phyloP scores from a whole-genome alignment of 2,888 invertebrate species.

The Junonia oenone region DNA sequence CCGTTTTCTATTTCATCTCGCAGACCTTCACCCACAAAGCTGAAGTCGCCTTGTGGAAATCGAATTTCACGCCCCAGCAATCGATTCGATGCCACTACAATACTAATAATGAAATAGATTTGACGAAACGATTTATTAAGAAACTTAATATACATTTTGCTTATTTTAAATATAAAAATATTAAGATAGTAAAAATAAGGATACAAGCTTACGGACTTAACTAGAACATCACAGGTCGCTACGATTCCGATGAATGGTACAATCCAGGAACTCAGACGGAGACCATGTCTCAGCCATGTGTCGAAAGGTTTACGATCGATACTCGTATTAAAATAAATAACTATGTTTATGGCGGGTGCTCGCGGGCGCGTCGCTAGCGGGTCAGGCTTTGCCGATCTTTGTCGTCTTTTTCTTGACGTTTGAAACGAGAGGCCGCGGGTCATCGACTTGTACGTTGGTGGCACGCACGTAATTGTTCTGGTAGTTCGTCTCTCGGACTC shows the following conservation, averaged over 20 bases:
- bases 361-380: slow-evolving; percentile 27
- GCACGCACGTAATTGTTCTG: slow-evolving; percentile 57
- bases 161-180: slow-evolving; percentile 69
- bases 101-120: slow-evolving; percentile 59
- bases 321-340: slow-evolving; percentile 55
- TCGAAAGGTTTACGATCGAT: slow-evolving; percentile 13
- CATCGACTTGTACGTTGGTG: slow-evolving; percentile 54
- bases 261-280: slow-evolving; percentile 15
- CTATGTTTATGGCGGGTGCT: slow-evolving; percentile 58
- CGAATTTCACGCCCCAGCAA: slow-evolving; percentile 58
- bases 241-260: slow-evolving; percentile 17
- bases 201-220: slow-evolving; percentile 38
- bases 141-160: slow-evolving; percentile 59
- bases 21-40: slow-evolving; percentile 65
- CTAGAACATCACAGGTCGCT: slow-evolving; percentile 53
- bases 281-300: slow-evolving; percentile 4
- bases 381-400: slow-evolving; percentile 33
- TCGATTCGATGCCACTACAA: slow-evolving; percentile 43
- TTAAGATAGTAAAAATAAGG: slow-evolving; percentile 41
- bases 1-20: slow-evolving; percentile 50
- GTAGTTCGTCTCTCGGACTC: slow-evolving; percentile 54
- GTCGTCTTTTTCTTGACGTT: slow-evolving; percentile 34
- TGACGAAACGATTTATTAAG: slow-evolving; percentile 73
- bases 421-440: slow-evolving; percentile 39
- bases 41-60: slow-evolving; percentile 45